Conservation (phyloP, 2,888 invertebrate genomes). For the Phania funesta region DNA sequence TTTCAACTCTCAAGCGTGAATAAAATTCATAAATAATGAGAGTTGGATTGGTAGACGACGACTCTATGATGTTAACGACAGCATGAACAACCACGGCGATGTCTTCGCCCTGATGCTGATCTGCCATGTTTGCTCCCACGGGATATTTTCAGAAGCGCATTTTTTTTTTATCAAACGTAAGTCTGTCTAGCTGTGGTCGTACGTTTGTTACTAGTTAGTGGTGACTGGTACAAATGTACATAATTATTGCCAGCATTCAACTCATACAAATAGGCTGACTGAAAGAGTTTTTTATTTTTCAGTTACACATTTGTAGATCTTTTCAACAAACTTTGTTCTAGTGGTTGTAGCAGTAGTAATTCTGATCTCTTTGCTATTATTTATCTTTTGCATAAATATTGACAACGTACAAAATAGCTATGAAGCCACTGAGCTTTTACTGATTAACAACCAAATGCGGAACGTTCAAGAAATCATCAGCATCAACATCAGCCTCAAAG, state of each 20-base stretch:
- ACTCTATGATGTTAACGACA: too few species aligned
- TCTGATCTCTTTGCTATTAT: slow-evolving; percentile 14
- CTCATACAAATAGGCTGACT: slow-evolving; percentile 9
- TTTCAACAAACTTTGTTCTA: slow-evolving; percentile 1
- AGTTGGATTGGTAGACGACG: too few species aligned
- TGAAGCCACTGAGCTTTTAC: slow-evolving; percentile 43
- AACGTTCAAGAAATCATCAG: slow-evolving; percentile 25
- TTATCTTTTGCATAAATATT: slow-evolving; percentile 65
- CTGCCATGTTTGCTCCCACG: slow-evolving; percentile 37
- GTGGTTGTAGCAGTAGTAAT: background rate
- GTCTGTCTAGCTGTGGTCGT: slow-evolving; percentile 24
- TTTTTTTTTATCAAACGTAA: slow-evolving; percentile 27
- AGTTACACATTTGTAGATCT: background rate
- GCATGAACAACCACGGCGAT: background rate
- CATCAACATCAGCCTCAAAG: slow-evolving; percentile 23
- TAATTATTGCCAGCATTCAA: slow-evolving; percentile 35
- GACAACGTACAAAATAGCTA: slow-evolving; percentile 44
- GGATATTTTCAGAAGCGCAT: slow-evolving; percentile 42
- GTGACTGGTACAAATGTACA: background rate
- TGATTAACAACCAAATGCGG: slow-evolving; percentile 23
- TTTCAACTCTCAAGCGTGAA: slow-evolving; percentile 19
- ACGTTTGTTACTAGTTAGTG: slow-evolving; percentile 30
- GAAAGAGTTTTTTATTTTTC: background rate
- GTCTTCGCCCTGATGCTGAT: slow-evolving; percentile 18
- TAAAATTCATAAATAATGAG: slow-evolving; percentile 33